These are phyloP conservation scores for Heliconius eleuchia DNA, from an alignment of 1,140 invertebrate genomes.

Conservation along the genomic window DNA sequence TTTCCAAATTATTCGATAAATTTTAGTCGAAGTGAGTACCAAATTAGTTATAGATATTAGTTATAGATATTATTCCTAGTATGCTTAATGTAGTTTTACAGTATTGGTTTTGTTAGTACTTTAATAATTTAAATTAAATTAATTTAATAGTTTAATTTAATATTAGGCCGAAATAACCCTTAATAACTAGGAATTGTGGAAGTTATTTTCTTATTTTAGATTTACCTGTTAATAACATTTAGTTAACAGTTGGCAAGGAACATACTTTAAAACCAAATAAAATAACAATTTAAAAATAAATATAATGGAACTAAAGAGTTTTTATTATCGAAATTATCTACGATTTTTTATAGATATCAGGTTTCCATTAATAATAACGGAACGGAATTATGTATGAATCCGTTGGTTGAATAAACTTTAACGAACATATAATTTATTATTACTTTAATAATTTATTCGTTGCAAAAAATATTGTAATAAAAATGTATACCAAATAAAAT, in stretches of 20 bases:
- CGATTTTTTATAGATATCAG: no score
- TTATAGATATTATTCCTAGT: constrained; percentile 23
- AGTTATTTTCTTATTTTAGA: constrained; percentile 32
- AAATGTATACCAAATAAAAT: neutral
- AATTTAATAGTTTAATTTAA: constrained; percentile 19
- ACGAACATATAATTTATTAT: neutral
- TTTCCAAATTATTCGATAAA: constrained; percentile 5
- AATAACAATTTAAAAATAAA: neutral
- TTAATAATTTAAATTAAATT: constrained; percentile 30
- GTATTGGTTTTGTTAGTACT: constrained; percentile 35
- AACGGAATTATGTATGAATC: neutral
- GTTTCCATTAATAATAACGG: no score
- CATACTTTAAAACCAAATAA: neutral
- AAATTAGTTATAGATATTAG: constrained; percentile 32
- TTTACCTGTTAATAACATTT: constrained; percentile 14
- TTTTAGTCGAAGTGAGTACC: constrained; percentile 25
- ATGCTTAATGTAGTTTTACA: constrained; percentile 26
- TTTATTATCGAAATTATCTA: no score
- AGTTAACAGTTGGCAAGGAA: constrained; percentile 18
- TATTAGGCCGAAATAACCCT: constrained; percentile 59
- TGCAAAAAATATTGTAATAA: neutral
- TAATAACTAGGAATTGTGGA: constrained; percentile 45
- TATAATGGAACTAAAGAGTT: neutral
- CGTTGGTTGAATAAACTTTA: neutral
- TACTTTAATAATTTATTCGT: neutral